These are phyloP conservation scores for Mesembrinibis cayennensis DNA, from an alignment of 2,113 vertebrate species.

Conservation along the genomic window DNA sequence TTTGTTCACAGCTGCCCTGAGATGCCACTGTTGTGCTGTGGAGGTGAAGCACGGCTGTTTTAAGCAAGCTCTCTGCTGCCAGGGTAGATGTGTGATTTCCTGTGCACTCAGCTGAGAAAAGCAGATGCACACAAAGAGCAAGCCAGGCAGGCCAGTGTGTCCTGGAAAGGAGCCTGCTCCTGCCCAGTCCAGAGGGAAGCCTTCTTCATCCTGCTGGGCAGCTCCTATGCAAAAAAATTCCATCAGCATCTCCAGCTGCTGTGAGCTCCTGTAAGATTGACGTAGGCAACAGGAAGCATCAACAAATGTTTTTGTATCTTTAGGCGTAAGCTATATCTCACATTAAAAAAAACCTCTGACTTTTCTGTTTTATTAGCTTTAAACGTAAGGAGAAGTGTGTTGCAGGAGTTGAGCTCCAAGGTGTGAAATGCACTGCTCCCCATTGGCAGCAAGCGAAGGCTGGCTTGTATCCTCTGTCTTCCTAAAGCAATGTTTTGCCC, in stretches of 20 bases:
- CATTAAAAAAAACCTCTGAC: neutral
- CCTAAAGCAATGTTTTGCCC: neutral
- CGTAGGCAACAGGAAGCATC: neutral
- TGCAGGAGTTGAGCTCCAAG: neutral
- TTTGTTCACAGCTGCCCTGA: no score
- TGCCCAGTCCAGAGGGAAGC: neutral
- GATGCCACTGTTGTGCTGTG: fast-evolving
- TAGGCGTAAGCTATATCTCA: neutral
- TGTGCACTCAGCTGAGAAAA: neutral
- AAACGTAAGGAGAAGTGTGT: neutral
- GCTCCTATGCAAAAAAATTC: neutral
- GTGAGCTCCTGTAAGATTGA: neutral
- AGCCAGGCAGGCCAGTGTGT: neutral
- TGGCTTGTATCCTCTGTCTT: neutral
- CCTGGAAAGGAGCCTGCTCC: neutral
- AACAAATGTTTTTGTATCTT: neutral
- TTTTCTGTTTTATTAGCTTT: neutral
- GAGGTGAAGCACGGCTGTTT: neutral
- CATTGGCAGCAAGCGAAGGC: no score
- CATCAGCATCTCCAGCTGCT: neutral
- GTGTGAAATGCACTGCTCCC: neutral
- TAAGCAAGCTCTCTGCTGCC: neutral
- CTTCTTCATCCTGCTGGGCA: neutral
- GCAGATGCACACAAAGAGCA: neutral
- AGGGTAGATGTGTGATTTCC: neutral